These are phyloP conservation scores for Mimachlamys varia DNA, from an alignment of 2,888 invertebrate species.

Conservation along the genomic window DNA sequence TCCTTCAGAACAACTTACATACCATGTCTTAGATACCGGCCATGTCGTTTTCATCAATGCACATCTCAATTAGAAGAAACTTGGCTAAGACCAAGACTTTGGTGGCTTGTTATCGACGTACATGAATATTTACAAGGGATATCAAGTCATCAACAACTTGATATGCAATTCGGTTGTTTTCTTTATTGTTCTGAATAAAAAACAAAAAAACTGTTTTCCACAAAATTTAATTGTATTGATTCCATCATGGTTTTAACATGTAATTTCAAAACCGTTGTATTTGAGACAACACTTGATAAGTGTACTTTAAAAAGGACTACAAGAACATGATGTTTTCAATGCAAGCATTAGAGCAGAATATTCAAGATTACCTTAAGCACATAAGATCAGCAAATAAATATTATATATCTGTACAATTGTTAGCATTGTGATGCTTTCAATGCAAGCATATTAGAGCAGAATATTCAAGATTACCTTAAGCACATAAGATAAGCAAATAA, in stretches of 20 bases:
- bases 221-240: slow-evolving; percentile 17
- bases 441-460: background rate
- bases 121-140: too few species aligned
- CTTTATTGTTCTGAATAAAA: background rate
- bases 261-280: slow-evolving; percentile 9
- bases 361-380: background rate
- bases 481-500: background rate
- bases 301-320: background rate
- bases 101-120: too few species aligned
- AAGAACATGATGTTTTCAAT: background rate
- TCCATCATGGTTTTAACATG: background rate
- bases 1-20: too few species aligned
- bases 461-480: background rate
- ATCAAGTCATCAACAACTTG: too few species aligned
- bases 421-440: background rate
- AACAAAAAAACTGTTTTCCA: background rate
- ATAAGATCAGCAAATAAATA: background rate
- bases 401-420: background rate
- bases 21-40: too few species aligned
- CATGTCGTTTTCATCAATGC: too few species aligned
- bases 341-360: background rate
- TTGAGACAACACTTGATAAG: slow-evolving; percentile 6
- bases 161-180: too few species aligned
- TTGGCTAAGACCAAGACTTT: too few species aligned
- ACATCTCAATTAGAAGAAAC: too few species aligned